Evolutionary conservation across 2,797 vertebrate species (phyloP).

Genomic region (Mionectes olivaceus): DNA sequence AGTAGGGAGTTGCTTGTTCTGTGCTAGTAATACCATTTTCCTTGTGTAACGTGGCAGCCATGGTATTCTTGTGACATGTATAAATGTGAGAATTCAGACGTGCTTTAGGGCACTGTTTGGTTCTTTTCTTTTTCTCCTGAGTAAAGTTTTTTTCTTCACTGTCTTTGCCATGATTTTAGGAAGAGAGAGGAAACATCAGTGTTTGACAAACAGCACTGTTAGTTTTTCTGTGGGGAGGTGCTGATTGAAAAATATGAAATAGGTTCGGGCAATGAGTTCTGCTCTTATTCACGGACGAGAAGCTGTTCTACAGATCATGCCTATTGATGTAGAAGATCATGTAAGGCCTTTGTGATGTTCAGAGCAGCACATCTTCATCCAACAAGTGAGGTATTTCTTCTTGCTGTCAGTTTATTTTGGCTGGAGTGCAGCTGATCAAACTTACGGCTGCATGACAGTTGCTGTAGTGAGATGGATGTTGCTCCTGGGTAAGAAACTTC

Average conservation of each 20-base stretch:
- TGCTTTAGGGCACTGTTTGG: neutral
- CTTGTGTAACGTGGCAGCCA: neutral
- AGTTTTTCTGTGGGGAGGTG: neutral
- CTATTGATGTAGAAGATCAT: neutral
- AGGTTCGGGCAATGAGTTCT: neutral
- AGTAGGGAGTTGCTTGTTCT: neutral
- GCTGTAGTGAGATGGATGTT: neutral
- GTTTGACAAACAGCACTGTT: neutral
- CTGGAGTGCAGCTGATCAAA: neutral
- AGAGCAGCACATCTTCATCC: neutral
- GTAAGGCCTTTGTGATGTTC: neutral
- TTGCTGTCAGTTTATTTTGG: conserved; percentile 1
- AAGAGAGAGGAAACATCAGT: neutral
- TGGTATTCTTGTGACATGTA: neutral
- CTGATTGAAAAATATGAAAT: neutral
- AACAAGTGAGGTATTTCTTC: neutral
- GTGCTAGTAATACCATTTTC: neutral
- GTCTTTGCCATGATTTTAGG: neutral
- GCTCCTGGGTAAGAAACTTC: neutral
- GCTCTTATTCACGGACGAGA: neutral
- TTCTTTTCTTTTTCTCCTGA: neutral
- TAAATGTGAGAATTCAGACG: neutral
- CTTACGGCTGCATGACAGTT: neutral
- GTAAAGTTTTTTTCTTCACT: neutral
- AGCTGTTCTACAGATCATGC: neutral